Percentiles rank a stretch among this genome's conserved stretches.
Conservation (phyloP, 2,797 vertebrate genomes). For the Acipenser transmontanus region DNA sequence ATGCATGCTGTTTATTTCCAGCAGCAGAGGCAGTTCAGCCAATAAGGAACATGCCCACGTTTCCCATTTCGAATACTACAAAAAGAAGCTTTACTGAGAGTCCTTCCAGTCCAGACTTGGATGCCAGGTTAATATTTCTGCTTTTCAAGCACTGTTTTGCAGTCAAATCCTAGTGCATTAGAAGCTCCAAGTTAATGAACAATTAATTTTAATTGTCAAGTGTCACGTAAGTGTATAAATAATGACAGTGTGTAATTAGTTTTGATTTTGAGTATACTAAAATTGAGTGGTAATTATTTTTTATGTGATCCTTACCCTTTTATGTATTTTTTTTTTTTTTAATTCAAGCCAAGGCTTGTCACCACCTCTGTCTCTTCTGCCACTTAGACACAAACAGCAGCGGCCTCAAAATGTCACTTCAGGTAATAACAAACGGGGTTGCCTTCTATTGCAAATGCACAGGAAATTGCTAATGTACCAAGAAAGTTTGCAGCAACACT, state of each 20-base stretch:
- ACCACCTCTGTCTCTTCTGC: conserved; percentile 35
- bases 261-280: too few relatives aligned
- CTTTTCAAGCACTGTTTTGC: background rate
- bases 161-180: too few relatives aligned
- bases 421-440: conserved; percentile 57
- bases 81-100: conserved; percentile 73
- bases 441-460: too few relatives aligned
- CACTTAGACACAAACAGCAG: conserved; percentile 50
- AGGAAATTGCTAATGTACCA: too few relatives aligned
- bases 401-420: conserved; percentile 66
- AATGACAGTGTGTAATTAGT: too few relatives aligned
- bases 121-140: conserved; percentile 61
- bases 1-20: conserved; percentile 22
- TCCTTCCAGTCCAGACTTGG: conserved; percentile 66
- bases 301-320: background rate
- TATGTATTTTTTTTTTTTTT: background rate
- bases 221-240: too few relatives aligned
- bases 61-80: conserved; percentile 71
- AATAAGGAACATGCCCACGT: conserved; percentile 57
- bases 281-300: background rate
- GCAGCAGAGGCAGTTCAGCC: conserved; percentile 54
- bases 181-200: too few relatives aligned
- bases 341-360: conserved; percentile 46
- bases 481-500: too few relatives aligned
- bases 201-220: too few relatives aligned